A percentile compares a stretch with the other conserved stretches of the same genome.
These are phyloP conservation scores for Helogale parvula DNA, from an alignment of 2,113 vertebrate genomes.

Conservation along the genomic window DNA sequence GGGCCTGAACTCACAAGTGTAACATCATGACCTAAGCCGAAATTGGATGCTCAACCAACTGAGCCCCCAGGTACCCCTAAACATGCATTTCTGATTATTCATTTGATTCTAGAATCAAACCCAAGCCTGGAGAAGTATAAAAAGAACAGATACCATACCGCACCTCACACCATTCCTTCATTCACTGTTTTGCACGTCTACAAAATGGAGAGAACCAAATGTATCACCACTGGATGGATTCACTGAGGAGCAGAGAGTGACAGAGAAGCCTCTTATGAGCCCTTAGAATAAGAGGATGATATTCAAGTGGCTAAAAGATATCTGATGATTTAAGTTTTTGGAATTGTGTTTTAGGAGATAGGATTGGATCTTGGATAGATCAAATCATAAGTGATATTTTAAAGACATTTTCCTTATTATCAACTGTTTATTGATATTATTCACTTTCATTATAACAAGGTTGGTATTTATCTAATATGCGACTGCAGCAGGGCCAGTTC, in stretches of 20 bases:
- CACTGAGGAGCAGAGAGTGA: not conserved
- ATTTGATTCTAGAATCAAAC: not conserved
- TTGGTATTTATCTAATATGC: not conserved
- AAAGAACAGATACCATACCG: not conserved
- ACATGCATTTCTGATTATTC: not conserved
- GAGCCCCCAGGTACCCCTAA: not conserved
- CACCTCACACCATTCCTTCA: fast-evolving
- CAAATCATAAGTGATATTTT: not conserved
- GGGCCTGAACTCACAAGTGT: too few species aligned
- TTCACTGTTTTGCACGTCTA: not conserved
- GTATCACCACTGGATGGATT: not conserved
- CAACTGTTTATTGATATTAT: not conserved
- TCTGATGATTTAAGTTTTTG: not conserved
- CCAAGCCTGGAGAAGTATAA: not conserved
- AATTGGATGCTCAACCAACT: too few species aligned
- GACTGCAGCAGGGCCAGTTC: too few species aligned
- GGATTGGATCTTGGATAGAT: not conserved
- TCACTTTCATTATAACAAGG: not conserved
- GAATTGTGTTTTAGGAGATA: not conserved
- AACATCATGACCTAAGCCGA: too few species aligned
- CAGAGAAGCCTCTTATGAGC: not conserved
- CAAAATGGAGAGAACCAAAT: not conserved
- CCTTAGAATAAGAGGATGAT: not conserved
- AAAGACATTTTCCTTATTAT: not conserved
- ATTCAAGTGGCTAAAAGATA: not conserved